These are phyloP conservation scores for Leptarthrus brevirostris DNA, from an alignment of 2,888 invertebrate genomes.

Conservation along the genomic window DNA sequence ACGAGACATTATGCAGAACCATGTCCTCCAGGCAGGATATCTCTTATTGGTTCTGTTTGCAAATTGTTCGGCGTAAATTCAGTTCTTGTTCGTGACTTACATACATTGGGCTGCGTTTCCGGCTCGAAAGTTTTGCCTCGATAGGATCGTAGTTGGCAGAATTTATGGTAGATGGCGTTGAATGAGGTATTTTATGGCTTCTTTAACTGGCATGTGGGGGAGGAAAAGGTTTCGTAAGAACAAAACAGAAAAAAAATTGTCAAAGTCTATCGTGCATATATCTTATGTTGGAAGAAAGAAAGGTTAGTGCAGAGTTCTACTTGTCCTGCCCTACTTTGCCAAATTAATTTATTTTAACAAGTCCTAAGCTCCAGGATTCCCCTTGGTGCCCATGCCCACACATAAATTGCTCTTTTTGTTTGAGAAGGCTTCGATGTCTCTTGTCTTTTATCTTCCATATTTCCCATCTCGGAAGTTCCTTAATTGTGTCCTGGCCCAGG, in stretches of 20 bases:
- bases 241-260: too few relatives aligned
- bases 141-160: conserved; percentile 33
- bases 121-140: conserved; percentile 38
- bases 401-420: conserved; percentile 40
- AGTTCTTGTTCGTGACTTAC: conserved; percentile 44
- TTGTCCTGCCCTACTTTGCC: not conserved
- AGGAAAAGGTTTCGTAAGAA: not conserved
- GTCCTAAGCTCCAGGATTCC: conserved; percentile 5
- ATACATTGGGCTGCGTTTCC: conserved; percentile 45
- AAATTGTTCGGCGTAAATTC: conserved; percentile 50
- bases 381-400: not conserved
- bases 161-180: conserved; percentile 40
- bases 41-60: conserved; percentile 51
- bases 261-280: not conserved
- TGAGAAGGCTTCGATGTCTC: conserved; percentile 25
- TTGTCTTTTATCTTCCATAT: conserved; percentile 36
- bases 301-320: too few relatives aligned
- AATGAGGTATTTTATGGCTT: conserved; percentile 16
- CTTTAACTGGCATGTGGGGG: not conserved
- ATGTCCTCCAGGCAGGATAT: conserved; percentile 48
- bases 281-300: not conserved
- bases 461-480: conserved; percentile 36
- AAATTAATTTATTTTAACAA: conserved; percentile 35
- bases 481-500: conserved; percentile 26
- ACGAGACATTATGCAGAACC: conserved; percentile 39